These are phyloP conservation scores for Glareola pratincola DNA, from an alignment of 2,113 vertebrate species.

Conservation along the genomic window DNA sequence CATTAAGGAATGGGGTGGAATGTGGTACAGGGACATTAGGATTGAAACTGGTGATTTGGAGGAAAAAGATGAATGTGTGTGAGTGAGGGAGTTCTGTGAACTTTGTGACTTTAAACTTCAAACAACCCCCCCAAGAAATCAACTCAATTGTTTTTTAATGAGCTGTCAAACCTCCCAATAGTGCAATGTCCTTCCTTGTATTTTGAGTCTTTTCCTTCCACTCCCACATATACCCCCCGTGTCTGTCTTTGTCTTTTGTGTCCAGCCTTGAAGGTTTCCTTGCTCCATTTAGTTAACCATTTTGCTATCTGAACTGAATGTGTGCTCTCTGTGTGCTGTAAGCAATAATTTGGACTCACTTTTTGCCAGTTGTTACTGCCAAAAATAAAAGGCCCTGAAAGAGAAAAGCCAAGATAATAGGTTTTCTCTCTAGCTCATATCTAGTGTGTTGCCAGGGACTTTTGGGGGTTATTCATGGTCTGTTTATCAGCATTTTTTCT, in stretches of 20 bases:
- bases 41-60: not conserved
- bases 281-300: conserved; percentile 17
- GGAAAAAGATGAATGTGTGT: not conserved
- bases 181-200: conserved; percentile 50
- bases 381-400: not conserved
- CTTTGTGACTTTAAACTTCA: conserved; percentile 29
- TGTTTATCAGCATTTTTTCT: conserved; percentile 18
- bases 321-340: not conserved
- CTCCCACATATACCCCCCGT: not conserved
- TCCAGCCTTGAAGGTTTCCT: conserved; percentile 56
- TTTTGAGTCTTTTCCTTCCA: conserved; percentile 60
- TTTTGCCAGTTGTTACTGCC: conserved; percentile 33
- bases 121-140: conserved; percentile 2
- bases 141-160: conserved; percentile 50
- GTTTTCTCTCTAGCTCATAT: conserved; percentile 4
- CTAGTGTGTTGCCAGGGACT: conserved; percentile 59
- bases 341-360: not conserved
- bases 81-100: not conserved
- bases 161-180: conserved; percentile 17
- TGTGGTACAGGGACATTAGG: not conserved
- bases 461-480: not conserved
- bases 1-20: not conserved
- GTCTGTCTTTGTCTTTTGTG: conserved; percentile 41
- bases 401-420: conserved; percentile 12
- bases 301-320: conserved; percentile 14